phyloP scores from a whole-genome alignment of 2,888 invertebrate genomes.

The Lasiommata megera region DNA sequence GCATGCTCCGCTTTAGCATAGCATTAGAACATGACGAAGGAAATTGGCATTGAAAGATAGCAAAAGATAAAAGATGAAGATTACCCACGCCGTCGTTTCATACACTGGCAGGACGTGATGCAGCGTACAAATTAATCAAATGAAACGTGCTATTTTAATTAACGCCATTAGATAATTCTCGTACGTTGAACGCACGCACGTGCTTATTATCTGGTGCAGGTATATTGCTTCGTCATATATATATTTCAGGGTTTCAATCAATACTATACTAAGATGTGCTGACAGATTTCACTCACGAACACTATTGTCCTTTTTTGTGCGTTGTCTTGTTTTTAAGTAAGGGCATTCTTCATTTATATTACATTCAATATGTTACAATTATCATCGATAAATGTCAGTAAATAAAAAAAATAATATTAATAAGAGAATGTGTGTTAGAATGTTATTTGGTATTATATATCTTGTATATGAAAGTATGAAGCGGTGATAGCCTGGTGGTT shows the following conservation, averaged over 20 bases:
- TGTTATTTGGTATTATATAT: too few relatives aligned
- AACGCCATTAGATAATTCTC: constrained; percentile 30
- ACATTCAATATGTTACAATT: too few relatives aligned
- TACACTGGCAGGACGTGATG: constrained; percentile 19
- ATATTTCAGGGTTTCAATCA: neutral
- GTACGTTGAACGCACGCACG: constrained; percentile 24
- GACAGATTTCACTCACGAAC: too few relatives aligned
- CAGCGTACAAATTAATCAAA: constrained; percentile 29
- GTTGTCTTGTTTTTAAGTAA: too few relatives aligned
- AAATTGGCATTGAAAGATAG: constrained; percentile 4
- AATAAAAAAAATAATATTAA: too few relatives aligned
- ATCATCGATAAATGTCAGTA: too few relatives aligned
- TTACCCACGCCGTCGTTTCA: constrained; percentile 11
- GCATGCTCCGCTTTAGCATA: neutral
- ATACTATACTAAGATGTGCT: too few relatives aligned
- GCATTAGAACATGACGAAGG: neutral
- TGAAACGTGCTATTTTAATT: constrained; percentile 31
- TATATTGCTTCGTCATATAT: neutral
- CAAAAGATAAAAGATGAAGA: constrained; percentile 6
- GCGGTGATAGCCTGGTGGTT: too few relatives aligned
- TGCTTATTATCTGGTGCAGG: constrained; percentile 15
- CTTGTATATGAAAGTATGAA: too few relatives aligned
- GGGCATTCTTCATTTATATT: too few relatives aligned
- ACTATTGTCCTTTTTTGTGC: too few relatives aligned
- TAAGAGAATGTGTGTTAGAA: too few relatives aligned